Conservation (phyloP, 2,888 invertebrate species). For the Sarcophaga carnaria region DNA sequence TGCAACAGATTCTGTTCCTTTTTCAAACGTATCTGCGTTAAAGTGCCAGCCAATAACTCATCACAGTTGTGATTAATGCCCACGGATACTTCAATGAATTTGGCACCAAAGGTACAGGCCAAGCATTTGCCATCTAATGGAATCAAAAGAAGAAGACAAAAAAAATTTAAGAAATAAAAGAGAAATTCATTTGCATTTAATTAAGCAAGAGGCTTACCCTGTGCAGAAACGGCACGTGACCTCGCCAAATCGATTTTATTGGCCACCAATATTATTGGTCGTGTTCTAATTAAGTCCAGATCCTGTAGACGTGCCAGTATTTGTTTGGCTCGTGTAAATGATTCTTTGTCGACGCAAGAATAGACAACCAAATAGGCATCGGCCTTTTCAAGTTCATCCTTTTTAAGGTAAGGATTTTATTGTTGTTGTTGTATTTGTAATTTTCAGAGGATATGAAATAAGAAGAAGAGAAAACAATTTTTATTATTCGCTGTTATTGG, state of each 20-base stretch:
- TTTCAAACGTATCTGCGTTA: constrained; percentile 94
- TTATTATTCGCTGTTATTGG: neutral
- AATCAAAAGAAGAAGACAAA: neutral
- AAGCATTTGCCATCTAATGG: constrained; percentile 94
- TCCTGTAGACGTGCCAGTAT: constrained; percentile 90
- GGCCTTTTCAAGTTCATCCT: constrained; percentile 90
- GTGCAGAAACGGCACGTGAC: constrained; percentile 92
- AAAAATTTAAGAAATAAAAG: neutral
- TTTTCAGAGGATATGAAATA: constrained; percentile 6
- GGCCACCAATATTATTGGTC: constrained; percentile 93
- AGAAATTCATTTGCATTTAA: neutral
- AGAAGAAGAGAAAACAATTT: constrained; percentile 18
- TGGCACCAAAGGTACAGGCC: constrained; percentile 94
- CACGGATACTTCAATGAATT: constrained; percentile 97
- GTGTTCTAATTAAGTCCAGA: constrained; percentile 88
- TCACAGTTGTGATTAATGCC: constrained; percentile 98
- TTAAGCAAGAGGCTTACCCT: constrained; percentile 85
- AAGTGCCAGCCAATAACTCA: constrained; percentile 95
- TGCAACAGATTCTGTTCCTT: constrained; percentile 84
- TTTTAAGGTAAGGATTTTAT: constrained; percentile 60
- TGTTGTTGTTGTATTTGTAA: neutral
- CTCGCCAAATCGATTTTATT: constrained; percentile 97
- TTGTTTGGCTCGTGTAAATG: constrained; percentile 91
- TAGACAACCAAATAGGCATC: constrained; percentile 95
- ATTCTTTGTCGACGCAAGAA: constrained; percentile 95